Conservation (phyloP, 2,113 vertebrate species). For the Leuciscus idus region DNA sequence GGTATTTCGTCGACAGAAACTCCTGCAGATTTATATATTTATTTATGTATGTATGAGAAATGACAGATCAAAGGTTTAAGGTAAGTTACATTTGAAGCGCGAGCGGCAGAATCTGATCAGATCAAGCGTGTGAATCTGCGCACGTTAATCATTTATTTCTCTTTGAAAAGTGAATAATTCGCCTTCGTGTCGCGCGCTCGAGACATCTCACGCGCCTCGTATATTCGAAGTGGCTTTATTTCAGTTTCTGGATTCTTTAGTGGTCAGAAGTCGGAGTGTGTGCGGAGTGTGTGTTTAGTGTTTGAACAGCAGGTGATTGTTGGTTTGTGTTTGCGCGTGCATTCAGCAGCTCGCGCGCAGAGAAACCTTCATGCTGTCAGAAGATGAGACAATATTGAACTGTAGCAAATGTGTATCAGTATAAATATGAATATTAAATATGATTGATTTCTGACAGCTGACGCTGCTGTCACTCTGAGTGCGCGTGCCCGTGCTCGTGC, state of each 20-base stretch:
- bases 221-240: not conserved
- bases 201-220: no score
- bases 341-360: not conserved
- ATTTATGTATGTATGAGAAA: not conserved
- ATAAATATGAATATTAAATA: not conserved
- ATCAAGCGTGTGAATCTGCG: not conserved
- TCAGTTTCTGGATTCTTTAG: not conserved
- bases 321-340: not conserved
- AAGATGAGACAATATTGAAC: not conserved
- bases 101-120: not conserved
- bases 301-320: conserved; percentile 15
- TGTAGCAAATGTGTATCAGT: not conserved
- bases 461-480: not conserved
- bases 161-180: not conserved
- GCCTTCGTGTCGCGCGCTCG: not conserved
- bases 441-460: no score
- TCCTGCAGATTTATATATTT: no score
- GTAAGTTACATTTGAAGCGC: not conserved
- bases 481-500: not conserved
- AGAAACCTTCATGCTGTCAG: not conserved
- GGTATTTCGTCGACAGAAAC: not conserved
- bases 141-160: not conserved
- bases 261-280: not conserved
- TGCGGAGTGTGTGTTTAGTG: not conserved
- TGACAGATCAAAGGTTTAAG: not conserved